These are phyloP conservation scores for Ichneumoninae sp. DNA, from an alignment of 2,888 invertebrate genomes.

Conservation along the genomic window DNA sequence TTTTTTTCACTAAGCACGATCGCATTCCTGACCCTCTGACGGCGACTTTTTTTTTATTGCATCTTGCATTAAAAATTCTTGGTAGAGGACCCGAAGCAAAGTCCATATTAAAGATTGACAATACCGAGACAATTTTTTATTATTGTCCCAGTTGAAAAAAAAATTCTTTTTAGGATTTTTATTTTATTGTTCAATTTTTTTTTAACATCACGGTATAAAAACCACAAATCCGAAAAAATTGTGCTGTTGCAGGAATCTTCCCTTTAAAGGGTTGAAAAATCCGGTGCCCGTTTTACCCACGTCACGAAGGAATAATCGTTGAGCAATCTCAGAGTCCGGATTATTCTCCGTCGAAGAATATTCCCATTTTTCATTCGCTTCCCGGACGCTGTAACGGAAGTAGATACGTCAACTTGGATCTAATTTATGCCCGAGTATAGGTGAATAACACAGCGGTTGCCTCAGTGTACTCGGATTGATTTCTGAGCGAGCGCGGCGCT, in stretches of 20 bases:
- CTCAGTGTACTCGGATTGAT: conserved; percentile 58
- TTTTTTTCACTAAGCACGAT: neutral
- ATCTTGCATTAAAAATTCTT: too few relatives aligned
- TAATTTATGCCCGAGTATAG: conserved; percentile 52
- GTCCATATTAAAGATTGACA: too few relatives aligned
- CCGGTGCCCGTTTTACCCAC: neutral
- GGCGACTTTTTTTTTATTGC: neutral
- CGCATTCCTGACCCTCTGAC: neutral
- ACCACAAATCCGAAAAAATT: neutral
- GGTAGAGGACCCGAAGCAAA: too few relatives aligned
- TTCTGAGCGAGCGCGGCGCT: conserved; percentile 51
- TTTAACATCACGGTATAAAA: neutral
- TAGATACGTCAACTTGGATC: conserved; percentile 54
- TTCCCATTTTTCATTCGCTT: conserved; percentile 48
- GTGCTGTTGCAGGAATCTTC: neutral
- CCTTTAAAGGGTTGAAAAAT: neutral
- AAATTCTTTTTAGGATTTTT: neutral
- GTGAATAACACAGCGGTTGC: conserved; percentile 37
- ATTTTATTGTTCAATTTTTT: neutral
- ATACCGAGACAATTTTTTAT: too few relatives aligned
- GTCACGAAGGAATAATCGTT: neutral
- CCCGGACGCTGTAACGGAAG: conserved; percentile 12
- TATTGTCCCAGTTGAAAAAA: too few relatives aligned
- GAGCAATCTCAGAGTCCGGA: neutral
- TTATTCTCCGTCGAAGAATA: conserved; percentile 1